These are phyloP conservation scores for Microcebus murinus DNA, from an alignment of 2,113 vertebrate genomes.

Conservation along the genomic window DNA sequence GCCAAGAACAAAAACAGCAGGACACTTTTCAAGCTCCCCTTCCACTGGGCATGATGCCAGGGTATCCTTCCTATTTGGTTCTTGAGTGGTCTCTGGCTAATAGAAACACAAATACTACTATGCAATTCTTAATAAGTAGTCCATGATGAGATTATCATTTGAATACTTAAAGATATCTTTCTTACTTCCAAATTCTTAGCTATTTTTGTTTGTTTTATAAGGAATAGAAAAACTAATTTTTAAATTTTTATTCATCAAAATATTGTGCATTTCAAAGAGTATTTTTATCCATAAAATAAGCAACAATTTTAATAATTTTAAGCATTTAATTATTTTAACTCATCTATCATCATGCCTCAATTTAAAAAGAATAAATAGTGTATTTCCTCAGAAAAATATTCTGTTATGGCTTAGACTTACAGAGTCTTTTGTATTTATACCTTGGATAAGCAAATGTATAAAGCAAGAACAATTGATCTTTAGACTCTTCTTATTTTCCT, in stretches of 20 bases:
- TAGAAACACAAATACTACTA: background rate
- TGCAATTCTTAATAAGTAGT: background rate
- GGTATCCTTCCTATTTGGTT: background rate
- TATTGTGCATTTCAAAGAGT: background rate
- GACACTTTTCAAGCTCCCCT: background rate
- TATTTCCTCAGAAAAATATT: background rate
- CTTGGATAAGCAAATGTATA: background rate
- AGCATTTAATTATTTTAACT: background rate
- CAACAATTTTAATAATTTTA: background rate
- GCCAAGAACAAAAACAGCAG: background rate
- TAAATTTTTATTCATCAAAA: background rate
- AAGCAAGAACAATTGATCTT: background rate
- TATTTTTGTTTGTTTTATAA: background rate
- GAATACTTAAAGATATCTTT: background rate
- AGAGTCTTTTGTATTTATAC: background rate
- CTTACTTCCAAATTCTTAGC: background rate
- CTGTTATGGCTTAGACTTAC: background rate
- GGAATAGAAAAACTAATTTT: background rate
- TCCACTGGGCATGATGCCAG: background rate
- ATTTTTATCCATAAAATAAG: background rate
- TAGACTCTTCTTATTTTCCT: background rate
- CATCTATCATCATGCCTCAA: background rate
- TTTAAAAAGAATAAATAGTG: background rate
- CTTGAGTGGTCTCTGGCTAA: background rate
- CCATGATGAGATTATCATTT: too few relatives aligned